Conservation (phyloP, 23 tunicate species). For the Halocynthia aurantium region DNA sequence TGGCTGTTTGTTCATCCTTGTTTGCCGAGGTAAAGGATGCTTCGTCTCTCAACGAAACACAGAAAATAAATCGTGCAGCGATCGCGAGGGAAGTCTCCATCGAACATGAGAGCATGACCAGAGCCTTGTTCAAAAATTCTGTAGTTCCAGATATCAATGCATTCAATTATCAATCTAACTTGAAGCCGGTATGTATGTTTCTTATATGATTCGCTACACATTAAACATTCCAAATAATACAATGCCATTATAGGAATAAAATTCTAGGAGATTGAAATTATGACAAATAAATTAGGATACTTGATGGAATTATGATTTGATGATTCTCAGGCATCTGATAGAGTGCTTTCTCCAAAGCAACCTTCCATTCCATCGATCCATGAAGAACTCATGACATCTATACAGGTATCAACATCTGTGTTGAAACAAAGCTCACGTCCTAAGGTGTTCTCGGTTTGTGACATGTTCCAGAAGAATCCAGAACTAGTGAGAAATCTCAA, state of each 20-base stretch:
- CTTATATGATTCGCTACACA: neutral
- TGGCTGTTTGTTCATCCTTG: constrained; percentile 56
- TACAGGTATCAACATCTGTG: constrained; percentile 10
- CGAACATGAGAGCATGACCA: constrained; percentile 17
- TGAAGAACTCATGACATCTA: constrained; percentile 42
- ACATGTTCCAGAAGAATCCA: constrained; percentile 60
- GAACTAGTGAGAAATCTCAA: constrained; percentile 52
- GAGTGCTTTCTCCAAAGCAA: constrained; percentile 40
- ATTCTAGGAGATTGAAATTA: neutral
- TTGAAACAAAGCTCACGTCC: constrained; percentile 44
- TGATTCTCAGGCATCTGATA: constrained; percentile 36
- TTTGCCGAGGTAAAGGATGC: constrained; percentile 66
- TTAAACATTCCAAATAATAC: neutral
- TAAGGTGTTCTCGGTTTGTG: constrained; percentile 41
- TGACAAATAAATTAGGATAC: neutral
- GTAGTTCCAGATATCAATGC: constrained; percentile 54
- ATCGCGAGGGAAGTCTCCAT: constrained; percentile 33
- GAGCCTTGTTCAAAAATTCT: constrained; percentile 17
- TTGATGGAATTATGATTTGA: neutral
- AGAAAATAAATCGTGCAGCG: constrained; percentile 25
- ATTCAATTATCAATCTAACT: constrained; percentile 11
- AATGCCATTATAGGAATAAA: neutral
- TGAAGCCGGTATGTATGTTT: constrained; percentile 43
- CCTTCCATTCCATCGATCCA: constrained; percentile 22
- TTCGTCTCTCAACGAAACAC: constrained; percentile 26